Conservation (phyloP, 2,113 vertebrate genomes). For the Scytalopus superciliaris region DNA sequence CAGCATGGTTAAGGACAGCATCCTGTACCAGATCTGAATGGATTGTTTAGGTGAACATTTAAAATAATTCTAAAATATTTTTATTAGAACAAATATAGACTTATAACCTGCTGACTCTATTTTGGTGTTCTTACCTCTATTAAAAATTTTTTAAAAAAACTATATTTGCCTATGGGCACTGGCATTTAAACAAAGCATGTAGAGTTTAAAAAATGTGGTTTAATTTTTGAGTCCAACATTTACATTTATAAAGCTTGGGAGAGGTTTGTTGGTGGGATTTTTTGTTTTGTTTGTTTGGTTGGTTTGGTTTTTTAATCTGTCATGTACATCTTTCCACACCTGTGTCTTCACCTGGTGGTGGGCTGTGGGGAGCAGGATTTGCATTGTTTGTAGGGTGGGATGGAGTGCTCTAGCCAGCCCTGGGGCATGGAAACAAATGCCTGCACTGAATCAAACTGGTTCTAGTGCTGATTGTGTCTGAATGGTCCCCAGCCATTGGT, state of each 20-base stretch:
- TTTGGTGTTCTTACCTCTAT: not conserved
- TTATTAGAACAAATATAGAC: not conserved
- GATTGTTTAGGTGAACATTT: not conserved
- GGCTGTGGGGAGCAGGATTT: not conserved
- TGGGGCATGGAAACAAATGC: not conserved
- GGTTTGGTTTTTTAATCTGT: not conserved
- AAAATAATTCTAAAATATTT: not conserved
- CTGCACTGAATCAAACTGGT: not conserved
- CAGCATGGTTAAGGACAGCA: not conserved
- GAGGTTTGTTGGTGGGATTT: not conserved
- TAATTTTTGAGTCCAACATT: not conserved
- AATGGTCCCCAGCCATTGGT: not conserved
- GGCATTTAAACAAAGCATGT: conserved; percentile 2
- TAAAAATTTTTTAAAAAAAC: not conserved
- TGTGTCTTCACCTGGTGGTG: not conserved
- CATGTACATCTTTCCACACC: not conserved
- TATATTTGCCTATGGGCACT: not conserved
- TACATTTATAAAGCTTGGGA: not conserved
- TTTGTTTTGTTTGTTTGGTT: too few species aligned
- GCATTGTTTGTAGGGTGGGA: not conserved
- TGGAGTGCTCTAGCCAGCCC: not conserved
- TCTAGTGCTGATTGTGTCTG: not conserved
- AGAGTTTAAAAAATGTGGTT: not conserved
- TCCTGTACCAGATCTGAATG: not conserved
- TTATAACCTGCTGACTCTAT: not conserved